Base-by-base conservation (phyloP, 2,113 vertebrate genomes). In the Alethe diademata region DNA sequence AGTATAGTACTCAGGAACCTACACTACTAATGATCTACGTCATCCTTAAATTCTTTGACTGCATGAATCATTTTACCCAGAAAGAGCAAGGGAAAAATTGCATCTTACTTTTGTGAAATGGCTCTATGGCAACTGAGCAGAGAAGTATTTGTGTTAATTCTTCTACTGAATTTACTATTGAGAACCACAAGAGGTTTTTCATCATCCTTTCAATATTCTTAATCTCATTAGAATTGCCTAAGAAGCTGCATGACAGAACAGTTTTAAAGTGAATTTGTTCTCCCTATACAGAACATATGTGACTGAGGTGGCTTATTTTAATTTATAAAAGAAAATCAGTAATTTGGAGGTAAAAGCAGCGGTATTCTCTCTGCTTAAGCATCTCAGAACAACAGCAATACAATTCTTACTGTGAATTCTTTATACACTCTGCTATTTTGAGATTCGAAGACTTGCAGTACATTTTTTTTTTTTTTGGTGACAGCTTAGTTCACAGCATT, bases 401-500 rank as follows among this genome's bases (percentile, higher is more conserved):
- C 20, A 72, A 80, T 65, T 69, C 78, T 79, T 70, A 82, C 67
- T 64, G 72, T 14, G 16, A 94, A 75, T 92, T 87, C 74, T 74
- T 29, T 91, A 66, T n/a, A 64, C 47, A 76, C 40, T 51, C 50
- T 83, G 75, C 81, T 95, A 80, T 96, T 97, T 90, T 88, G 64
- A 93, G 89, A 88, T 84, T 78, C 48, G 26, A 92, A 86, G 62
- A 81, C 33, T 64, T 88, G 72, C 72, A 92, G 85, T 70, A 78
- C 62, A 20, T 65, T 86, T 92, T 66, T 69, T 65, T 69, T 47
- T 76, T 90, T 71, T 35, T 35, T 45, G 61, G 61, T 92, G 90
- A 96, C 89, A 94, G 91, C 48, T 90, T 83, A 73, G 65, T 70
- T 91, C 76, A 86, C 60, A 93, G 65, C 36, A 60, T 96, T 92